Percentiles rank a stretch among this genome's conserved stretches.
phyloP scores from a whole-genome alignment of 2,888 invertebrate species.

The Pyrrhosoma nymphula region DNA sequence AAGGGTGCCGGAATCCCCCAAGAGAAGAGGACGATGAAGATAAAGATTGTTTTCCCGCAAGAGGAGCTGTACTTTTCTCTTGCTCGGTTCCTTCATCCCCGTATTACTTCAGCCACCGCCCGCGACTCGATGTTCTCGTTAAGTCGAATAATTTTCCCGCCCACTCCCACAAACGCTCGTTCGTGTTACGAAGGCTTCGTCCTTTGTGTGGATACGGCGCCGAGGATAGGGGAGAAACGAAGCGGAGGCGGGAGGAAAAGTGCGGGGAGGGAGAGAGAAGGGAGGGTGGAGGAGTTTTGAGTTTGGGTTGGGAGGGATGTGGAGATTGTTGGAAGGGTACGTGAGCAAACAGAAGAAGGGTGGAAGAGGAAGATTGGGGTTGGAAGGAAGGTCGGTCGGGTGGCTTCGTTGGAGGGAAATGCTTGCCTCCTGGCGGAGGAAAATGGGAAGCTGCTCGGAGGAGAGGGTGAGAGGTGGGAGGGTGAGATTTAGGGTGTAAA shows the following conservation, averaged over 20 bases:
- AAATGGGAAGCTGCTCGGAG: background rate
- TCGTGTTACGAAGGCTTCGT: background rate
- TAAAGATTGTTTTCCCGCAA: background rate
- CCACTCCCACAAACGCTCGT: background rate
- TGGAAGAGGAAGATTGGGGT: background rate
- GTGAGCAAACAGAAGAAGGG: background rate
- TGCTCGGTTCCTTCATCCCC: background rate
- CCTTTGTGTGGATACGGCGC: background rate
- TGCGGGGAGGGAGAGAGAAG: background rate
- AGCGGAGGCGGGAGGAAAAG: background rate
- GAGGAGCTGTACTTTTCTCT: background rate
- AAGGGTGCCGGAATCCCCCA: background rate
- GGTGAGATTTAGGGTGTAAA: background rate
- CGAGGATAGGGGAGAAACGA: background rate
- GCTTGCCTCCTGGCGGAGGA: background rate
- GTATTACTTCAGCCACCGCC: background rate
- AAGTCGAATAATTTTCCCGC: background rate
- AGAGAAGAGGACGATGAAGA: background rate
- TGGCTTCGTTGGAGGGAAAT: background rate
- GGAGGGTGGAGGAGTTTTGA: background rate
- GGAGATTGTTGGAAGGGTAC: slow-evolving; percentile 19
- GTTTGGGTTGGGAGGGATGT: background rate
- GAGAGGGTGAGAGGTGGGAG: background rate
- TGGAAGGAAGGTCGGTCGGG: background rate
- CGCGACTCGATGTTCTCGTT: background rate